Conservation (phyloP, 2,797 vertebrate genomes). For the Chrysocyon brachyurus region DNA sequence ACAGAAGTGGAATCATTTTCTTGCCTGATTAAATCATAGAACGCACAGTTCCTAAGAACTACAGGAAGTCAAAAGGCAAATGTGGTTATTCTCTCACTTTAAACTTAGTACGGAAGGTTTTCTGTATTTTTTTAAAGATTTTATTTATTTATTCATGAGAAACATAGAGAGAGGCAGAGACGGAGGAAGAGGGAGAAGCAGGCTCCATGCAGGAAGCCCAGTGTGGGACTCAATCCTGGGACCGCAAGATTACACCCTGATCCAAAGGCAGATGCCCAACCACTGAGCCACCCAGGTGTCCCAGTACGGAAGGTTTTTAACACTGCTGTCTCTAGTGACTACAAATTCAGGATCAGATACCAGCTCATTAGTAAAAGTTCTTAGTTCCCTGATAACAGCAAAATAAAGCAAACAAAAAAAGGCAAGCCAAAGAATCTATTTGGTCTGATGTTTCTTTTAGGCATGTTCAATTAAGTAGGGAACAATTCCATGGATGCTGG, state of each 20-base stretch:
- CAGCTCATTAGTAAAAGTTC: conserved; percentile 27
- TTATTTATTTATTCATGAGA: too few species aligned
- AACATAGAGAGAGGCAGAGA: too few species aligned
- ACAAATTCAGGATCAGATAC: not conserved
- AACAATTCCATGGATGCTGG: not conserved
- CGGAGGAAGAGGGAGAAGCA: too few species aligned
- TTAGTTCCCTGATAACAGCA: conserved; percentile 22
- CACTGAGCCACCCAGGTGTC: too few species aligned
- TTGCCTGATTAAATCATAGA: conserved; percentile 21
- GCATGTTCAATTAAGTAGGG: not conserved
- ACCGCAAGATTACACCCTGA: too few species aligned
- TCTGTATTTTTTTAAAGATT: too few species aligned
- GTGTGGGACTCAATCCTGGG: too few species aligned
- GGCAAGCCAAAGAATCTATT: not conserved
- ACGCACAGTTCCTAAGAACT: not conserved
- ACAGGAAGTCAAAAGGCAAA: not conserved
- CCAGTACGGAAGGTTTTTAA: not conserved
- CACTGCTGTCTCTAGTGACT: not conserved
- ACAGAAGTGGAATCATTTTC: conserved; percentile 37
- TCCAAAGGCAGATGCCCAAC: too few species aligned
- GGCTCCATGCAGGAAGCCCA: too few species aligned
- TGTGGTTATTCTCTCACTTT: not conserved
- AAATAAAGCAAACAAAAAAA: conserved; percentile 15
- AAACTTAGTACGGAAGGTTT: not conserved
- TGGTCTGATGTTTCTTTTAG: not conserved